Conservation (phyloP, 2,888 invertebrate species). For the Tachystola acroxantha region DNA sequence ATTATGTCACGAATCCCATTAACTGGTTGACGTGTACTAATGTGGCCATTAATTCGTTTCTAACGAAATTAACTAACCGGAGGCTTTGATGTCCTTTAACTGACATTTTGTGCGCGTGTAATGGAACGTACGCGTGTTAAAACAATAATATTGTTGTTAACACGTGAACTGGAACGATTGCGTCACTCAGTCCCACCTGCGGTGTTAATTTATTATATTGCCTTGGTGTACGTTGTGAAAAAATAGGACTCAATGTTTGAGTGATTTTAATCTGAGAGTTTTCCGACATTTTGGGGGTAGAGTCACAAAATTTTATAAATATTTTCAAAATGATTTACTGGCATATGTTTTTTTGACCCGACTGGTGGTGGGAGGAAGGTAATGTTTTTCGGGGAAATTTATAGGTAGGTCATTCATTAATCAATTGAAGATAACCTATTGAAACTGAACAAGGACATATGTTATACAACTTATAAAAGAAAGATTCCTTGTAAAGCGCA, state of each 20-base stretch:
- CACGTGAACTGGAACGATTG: slow-evolving; percentile 30
- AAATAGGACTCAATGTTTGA: not conserved
- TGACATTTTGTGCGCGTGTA: slow-evolving; percentile 28
- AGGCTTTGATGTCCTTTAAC: slow-evolving; percentile 62
- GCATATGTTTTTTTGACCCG: no score
- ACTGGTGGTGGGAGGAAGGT: no score
- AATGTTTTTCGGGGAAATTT: no score
- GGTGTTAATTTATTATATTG: slow-evolving; percentile 7
- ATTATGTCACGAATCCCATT: slow-evolving; percentile 75
- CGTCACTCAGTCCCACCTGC: slow-evolving; percentile 22
- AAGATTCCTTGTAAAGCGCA: no score
- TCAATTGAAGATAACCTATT: no score
- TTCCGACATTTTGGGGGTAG: not conserved
- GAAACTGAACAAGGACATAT: no score
- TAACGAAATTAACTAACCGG: slow-evolving; percentile 63
- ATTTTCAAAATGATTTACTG: no score
- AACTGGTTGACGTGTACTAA: slow-evolving; percentile 61
- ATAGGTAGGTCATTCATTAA: no score
- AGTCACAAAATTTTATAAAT: slow-evolving; percentile 4
- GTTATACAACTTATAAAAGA: no score
- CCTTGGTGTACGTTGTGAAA: no score
- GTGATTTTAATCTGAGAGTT: not conserved
- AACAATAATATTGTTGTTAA: slow-evolving; percentile 40
- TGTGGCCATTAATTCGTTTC: slow-evolving; percentile 67
- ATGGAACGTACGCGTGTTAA: slow-evolving; percentile 29